Conservation (phyloP, 2,888 invertebrate genomes). For the Brenthis ino region DNA sequence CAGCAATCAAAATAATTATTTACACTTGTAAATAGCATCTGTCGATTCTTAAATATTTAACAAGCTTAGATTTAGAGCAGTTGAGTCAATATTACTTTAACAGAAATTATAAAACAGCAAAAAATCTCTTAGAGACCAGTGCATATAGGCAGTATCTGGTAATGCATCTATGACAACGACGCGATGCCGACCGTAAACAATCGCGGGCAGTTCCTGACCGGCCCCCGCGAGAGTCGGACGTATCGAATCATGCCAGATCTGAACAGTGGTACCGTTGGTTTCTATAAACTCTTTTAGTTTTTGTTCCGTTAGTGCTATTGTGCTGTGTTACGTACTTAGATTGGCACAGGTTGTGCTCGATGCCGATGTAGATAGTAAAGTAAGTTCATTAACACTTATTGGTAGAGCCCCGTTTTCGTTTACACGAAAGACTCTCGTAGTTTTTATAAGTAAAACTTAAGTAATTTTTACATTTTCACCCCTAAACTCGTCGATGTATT, state of each 20-base stretch:
- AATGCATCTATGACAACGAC: conserved; percentile 58
- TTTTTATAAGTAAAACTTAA: background rate
- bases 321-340: conserved; percentile 53
- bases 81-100: no score
- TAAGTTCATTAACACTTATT: conserved; percentile 24
- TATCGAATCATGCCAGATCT: conserved; percentile 30
- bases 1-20: no score
- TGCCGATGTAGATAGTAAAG: conserved; percentile 25
- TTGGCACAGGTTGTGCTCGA: conserved; percentile 35
- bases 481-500: background rate
- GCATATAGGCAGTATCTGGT: conserved; percentile 5
- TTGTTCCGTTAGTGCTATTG: conserved; percentile 63
- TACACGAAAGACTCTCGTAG: background rate
- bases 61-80: no score
- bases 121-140: conserved; percentile 26
- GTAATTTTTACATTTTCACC: background rate
- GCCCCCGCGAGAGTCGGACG: conserved; percentile 67
- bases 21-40: no score
- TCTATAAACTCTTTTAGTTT: conserved; percentile 46
- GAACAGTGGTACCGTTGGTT: conserved; percentile 54
- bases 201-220: conserved; percentile 68
- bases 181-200: conserved; percentile 72
- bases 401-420: background rate
- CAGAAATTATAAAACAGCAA: background rate
- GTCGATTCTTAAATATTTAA: no score